Percentiles rank a stretch among this genome's conserved stretches.
These are phyloP conservation scores for Yponomeuta plumbellus DNA, from an alignment of 2,888 invertebrate species.

Conservation along the genomic window DNA sequence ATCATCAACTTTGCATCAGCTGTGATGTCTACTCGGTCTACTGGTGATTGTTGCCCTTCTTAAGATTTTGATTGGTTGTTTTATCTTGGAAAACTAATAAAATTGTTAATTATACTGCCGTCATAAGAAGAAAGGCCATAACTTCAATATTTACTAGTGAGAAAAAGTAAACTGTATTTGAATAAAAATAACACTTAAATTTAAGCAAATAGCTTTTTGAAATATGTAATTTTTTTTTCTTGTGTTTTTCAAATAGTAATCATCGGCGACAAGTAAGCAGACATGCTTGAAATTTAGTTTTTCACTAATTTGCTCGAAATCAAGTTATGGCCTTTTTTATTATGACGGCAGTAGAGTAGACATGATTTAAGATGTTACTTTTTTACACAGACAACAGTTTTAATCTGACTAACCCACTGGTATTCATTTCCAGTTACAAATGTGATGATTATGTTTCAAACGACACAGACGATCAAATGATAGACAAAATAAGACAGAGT, in stretches of 20 bases:
- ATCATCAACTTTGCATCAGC: constrained; percentile 86
- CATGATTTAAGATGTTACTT: not conserved
- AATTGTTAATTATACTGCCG: not conserved
- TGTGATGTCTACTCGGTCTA: constrained; percentile 84
- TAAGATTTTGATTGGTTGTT: not conserved
- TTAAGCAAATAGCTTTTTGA: too few species aligned
- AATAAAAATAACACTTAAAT: too few species aligned
- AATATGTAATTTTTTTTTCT: too few species aligned
- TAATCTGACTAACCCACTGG: not conserved
- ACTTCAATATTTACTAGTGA: too few species aligned
- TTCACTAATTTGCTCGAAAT: too few species aligned
- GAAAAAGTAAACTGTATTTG: too few species aligned
- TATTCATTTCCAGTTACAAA: constrained; percentile 77
- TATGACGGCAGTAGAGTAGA: too few species aligned
- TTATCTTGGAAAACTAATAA: not conserved
- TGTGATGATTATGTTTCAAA: constrained; percentile 89
- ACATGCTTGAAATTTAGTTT: too few species aligned
- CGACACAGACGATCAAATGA: constrained; percentile 76
- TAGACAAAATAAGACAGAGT: constrained; percentile 76
- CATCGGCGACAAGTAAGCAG: too few species aligned
- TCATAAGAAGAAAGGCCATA: too few species aligned
- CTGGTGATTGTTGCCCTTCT: constrained; percentile 74
- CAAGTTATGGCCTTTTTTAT: too few species aligned
- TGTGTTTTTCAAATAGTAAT: too few species aligned
- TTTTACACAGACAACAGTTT: not conserved